These are phyloP conservation scores for Ametastegia equiseti DNA, from an alignment of 2,888 invertebrate genomes.

Conservation along the genomic window DNA sequence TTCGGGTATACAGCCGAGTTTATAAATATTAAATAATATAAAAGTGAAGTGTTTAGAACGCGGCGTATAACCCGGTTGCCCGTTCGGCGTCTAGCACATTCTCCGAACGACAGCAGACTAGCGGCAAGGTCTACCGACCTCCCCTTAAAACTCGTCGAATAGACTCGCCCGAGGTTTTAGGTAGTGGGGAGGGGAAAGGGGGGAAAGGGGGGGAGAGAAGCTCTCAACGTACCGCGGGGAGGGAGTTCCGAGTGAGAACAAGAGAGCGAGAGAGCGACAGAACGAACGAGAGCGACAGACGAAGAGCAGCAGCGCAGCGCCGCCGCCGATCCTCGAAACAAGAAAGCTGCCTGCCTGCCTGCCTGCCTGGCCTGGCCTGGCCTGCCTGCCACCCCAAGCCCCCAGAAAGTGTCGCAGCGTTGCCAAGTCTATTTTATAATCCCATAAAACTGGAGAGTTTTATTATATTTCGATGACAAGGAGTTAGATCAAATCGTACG, in stretches of 20 bases:
- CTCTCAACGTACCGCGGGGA: conserved; percentile 49
- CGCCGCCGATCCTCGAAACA: conserved; percentile 69
- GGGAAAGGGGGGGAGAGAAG: conserved; percentile 42
- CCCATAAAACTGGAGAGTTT: conserved; percentile 56
- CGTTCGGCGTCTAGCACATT: conserved; percentile 69
- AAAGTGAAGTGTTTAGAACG: conserved; percentile 14
- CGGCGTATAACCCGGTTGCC: conserved; percentile 56
- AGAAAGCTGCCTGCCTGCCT: conserved; percentile 62
- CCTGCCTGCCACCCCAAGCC: conserved; percentile 65
- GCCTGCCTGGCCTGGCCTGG: conserved; percentile 58
- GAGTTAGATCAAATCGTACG: conserved; percentile 43
- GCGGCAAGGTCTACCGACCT: conserved; percentile 71
- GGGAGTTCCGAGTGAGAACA: conserved; percentile 11
- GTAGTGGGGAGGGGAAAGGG: conserved; percentile 52
- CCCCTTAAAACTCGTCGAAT: conserved; percentile 67
- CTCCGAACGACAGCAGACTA: conserved; percentile 75
- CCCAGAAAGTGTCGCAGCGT: conserved; percentile 65
- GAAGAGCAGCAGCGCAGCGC: conserved; percentile 65
- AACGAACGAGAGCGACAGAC: conserved; percentile 53
- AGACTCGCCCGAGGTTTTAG: conserved; percentile 73
- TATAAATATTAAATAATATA: not conserved
- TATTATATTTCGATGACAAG: conserved; percentile 47
- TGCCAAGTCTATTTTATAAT: conserved; percentile 67
- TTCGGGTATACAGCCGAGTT: not conserved
- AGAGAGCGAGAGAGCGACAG: conserved; percentile 52